Percentiles rank a stretch among this genome's conserved stretches.
phyloP scores from a whole-genome alignment of 2,797 vertebrate genomes.

The Pseudochaenichthys georgianus region DNA sequence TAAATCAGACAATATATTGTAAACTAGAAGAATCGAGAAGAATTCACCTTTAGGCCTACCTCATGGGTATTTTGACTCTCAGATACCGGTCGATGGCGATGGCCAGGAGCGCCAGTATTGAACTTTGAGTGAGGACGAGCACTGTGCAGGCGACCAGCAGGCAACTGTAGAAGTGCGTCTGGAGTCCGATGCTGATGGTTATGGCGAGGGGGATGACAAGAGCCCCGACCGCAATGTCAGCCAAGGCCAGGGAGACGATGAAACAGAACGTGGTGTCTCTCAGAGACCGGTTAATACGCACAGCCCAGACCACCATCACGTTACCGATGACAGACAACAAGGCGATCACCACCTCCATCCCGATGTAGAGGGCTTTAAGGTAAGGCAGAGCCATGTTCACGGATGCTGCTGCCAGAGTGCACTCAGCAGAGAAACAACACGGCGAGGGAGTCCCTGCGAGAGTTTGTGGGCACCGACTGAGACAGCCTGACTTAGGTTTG shows the following conservation, averaged over 20 bases:
- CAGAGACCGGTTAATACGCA: conserved; percentile 92
- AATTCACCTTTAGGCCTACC: conserved; percentile 85
- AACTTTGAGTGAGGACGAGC: conserved; percentile 95
- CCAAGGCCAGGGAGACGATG: conserved; percentile 94
- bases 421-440: conserved; percentile 49
- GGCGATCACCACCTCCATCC: conserved; percentile 92
- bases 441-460: conserved; percentile 41
- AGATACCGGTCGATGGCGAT: conserved; percentile 96
- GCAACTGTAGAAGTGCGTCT: conserved; percentile 93
- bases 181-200: conserved; percentile 90
- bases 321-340: conserved; percentile 93
- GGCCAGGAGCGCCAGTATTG: conserved; percentile 94
- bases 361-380: conserved; percentile 89
- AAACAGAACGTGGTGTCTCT: conserved; percentile 95
- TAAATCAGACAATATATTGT: conserved; percentile 18
- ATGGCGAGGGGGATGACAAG: conserved; percentile 94
- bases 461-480: conserved; percentile 44
- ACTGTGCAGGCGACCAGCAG: conserved; percentile 91
- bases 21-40: conserved; percentile 49
- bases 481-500: conserved; percentile 35
- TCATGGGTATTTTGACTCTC: conserved; percentile 93
- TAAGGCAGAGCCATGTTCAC: conserved; percentile 81
- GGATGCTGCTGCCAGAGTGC: conserved; percentile 37
- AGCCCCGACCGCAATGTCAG: conserved; percentile 93
- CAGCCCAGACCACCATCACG: conserved; percentile 95